Base-by-base conservation (phyloP, 1,140 invertebrate species). In the Dinothrombium tinctorium region DNA sequence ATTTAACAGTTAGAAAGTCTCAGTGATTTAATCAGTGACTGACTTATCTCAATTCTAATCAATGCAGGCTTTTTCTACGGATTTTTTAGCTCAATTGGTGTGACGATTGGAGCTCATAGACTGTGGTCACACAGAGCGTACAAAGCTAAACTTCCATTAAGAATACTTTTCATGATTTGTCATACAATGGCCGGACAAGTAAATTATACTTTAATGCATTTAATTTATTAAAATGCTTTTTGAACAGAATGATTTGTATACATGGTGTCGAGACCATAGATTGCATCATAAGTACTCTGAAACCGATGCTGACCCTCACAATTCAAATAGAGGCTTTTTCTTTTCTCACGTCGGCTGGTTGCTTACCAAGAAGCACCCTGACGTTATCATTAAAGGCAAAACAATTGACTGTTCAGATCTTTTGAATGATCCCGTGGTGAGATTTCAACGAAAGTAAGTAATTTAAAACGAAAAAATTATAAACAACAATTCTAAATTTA, bases 281-380 rank as follows among this genome's bases (percentile, higher is more conserved):
- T 77, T 90, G 45, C 89, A 96, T 57, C 89, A 95, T 62, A 94
- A 95, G 56, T 94, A 74, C 60, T 80, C 76, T 3, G 89, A 95
- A 58, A 94, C 89, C 0, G 71, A 92, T 58, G 89, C 84, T 4
- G 89, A 95, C 62, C 87, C 89, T 0, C 84, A 95, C 53, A 92
- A 94, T 57, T 80, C 83, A 2, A 83, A 69, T 6, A 66, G 87
- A 12, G 87, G 86, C 2, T 89, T 95, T 60, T 95, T 96, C 65
- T 95, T 94, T 59, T 69, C 87, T 0, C 89, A 95, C 53, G 68
- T 94, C 40, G 89, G 89, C 6, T 95, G 89, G 89, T 61, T 95
- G 28, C 56, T 94, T 17, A 74, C 75, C 45, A 77, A 71, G 44
- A 94, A 95, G 59, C 87, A 94, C 57, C 80, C 82, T 0, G 74